Evolutionary conservation across 2,113 vertebrate genomes (phyloP), one percentile per base, ranked within the genome.

Genomic region (Pogonocichla stellata): DNA sequence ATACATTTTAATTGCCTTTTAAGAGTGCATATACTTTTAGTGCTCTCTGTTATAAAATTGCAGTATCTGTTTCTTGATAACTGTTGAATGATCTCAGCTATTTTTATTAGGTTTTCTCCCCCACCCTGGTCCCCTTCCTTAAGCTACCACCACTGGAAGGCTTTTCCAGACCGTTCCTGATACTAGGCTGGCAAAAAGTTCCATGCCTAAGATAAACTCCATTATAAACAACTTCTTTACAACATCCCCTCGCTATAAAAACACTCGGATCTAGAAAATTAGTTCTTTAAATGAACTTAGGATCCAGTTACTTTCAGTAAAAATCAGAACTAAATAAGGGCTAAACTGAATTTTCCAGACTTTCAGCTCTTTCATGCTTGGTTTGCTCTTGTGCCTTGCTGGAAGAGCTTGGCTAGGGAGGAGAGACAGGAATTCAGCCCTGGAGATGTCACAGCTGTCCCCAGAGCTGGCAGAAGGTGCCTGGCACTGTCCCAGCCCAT

Each of bases 31-130:
- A 98, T 98, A 98, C 97, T 98, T 98, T 98, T 97, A 98, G 97
- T 98, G 97, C 97, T 98, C 97, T 95, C 97, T 98, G 98, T 98
- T 97, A 98, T 98, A 98, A 98, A 98, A 98, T 97, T 71, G 96
- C 98, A 98, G 98, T 98, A 99, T 99, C 98, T 98, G 98, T 98
- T 98, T 98, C 97, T 98, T 98, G 98, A 98, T 98, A 98, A 98
- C 97, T 98, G 98, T 93, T 96, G 97, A 98, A 98, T 98, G 98
- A 98, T 98, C 98, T 98, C 98, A 98, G 97, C 98, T 98, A 98
- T 98, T 98, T 98, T 98, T 98, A 98, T 98, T 97, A 98, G 98
- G 86, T 95, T 97, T 95, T 96, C 94, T 97, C 93, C 91, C 84
- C 94, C 85, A 74, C 54, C 86, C 96, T 88, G 78, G 66, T 96